Percentiles rank a stretch among this genome's conserved stretches.
Conservation (phyloP, 2,113 vertebrate species). For the Siniperca knerii region DNA sequence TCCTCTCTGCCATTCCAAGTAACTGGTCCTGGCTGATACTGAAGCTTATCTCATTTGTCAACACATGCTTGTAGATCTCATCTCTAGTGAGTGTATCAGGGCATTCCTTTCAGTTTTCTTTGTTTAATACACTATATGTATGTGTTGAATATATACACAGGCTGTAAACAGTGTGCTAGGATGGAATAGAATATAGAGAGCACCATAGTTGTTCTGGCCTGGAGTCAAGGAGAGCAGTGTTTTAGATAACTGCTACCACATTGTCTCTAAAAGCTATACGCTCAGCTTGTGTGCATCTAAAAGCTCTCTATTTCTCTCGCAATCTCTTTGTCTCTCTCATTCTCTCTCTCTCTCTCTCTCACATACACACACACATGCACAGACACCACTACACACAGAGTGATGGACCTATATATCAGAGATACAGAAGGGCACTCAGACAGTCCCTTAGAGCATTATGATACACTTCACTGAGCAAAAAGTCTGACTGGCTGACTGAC, state of each 20-base stretch:
- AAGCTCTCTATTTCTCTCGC: constrained; percentile 38
- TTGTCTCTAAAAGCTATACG: constrained; percentile 37
- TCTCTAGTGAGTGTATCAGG: neutral
- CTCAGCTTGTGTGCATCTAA: constrained; percentile 37
- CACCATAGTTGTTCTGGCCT: constrained; percentile 20
- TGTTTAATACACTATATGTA: constrained; percentile 18
- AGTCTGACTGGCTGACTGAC: constrained; percentile 34
- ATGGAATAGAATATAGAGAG: constrained; percentile 25
- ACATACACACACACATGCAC: constrained; percentile 17
- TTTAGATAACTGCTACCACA: constrained; percentile 20
- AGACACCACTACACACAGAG: constrained; percentile 25
- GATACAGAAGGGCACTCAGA: constrained; percentile 48
- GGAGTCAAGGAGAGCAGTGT: constrained; percentile 29
- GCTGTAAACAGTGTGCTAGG: constrained; percentile 42
- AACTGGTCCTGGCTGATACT: constrained; percentile 5
- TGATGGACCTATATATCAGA: constrained; percentile 54
- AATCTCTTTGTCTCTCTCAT: constrained; percentile 5
- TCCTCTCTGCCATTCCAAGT: constrained; percentile 13
- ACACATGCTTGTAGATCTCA: constrained; percentile 8
- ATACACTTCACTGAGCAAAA: constrained; percentile 62
- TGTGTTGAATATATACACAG: constrained; percentile 34
- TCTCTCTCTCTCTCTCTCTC: neutral
- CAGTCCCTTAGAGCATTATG: constrained; percentile 45
- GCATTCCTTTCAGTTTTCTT: constrained; percentile 32
- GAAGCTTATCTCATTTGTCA: constrained; percentile 27